Evolutionary conservation across 1,140 invertebrate species (phyloP).

Genomic region (Bilobella aurantiaca): DNA sequence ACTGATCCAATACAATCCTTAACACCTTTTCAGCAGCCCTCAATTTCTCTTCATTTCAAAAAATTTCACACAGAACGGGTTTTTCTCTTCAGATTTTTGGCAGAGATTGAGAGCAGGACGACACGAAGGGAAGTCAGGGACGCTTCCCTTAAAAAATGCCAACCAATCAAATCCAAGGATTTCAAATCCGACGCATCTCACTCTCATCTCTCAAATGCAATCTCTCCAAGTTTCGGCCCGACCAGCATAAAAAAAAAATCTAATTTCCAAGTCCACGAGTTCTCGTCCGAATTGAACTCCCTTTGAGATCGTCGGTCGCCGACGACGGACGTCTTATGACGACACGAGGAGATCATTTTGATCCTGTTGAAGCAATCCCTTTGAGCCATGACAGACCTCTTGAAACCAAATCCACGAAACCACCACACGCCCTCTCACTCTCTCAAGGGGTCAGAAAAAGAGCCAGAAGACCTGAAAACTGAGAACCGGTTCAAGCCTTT

Average conservation of each 20-base stretch:
- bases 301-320: not conserved
- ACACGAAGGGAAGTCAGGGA: too few relatives aligned
- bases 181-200: not conserved
- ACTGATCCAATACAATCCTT: too few relatives aligned
- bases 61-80: not conserved
- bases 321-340: not conserved
- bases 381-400: not conserved
- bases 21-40: too few relatives aligned
- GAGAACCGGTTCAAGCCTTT: not conserved
- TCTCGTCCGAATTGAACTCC: not conserved
- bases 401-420: slow-evolving; percentile 1
- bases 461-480: not conserved
- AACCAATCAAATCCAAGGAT: not conserved
- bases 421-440: slow-evolving; percentile 1
- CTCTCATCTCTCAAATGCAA: not conserved
- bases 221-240: not conserved
- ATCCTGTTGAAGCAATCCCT: not conserved
- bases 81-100: not conserved
- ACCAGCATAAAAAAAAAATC: too few relatives aligned
- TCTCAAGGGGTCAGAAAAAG: not conserved
- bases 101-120: not conserved
- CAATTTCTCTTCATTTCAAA: not conserved
- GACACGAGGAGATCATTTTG: not conserved
- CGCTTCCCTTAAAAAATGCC: too few relatives aligned
- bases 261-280: too few relatives aligned